phyloP scores from a whole-genome alignment of 2,797 vertebrate species.

The Onychomys arenicola region DNA sequence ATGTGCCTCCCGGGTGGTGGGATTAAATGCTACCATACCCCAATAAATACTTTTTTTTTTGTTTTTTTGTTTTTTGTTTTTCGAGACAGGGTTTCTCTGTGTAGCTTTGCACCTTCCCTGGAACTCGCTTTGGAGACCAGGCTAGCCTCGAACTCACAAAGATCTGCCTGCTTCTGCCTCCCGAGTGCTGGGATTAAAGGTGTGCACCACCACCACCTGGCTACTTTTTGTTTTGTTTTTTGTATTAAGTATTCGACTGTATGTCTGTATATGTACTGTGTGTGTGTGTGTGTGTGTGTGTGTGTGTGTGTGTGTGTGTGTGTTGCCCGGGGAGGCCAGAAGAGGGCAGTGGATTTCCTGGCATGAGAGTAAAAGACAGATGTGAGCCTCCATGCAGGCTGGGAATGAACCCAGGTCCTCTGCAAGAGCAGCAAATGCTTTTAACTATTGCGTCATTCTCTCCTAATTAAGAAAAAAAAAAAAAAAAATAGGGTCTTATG shows the following conservation, averaged over 20 bases:
- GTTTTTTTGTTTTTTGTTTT: too few relatives aligned
- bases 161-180: too few relatives aligned
- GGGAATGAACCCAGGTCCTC: background rate
- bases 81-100: too few relatives aligned
- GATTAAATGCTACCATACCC: background rate
- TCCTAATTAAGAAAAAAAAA: background rate
- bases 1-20: background rate
- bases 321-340: background rate
- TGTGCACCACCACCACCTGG: too few relatives aligned
- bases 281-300: background rate
- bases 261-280: background rate
- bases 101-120: too few relatives aligned
- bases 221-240: background rate
- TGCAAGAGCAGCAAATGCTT: background rate
- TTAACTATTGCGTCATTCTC: background rate
- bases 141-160: too few relatives aligned
- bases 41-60: background rate
- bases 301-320: background rate
- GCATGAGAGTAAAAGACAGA: background rate
- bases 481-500: background rate
- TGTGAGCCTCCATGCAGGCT: background rate
- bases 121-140: too few relatives aligned
- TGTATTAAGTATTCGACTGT: background rate
- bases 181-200: too few relatives aligned
- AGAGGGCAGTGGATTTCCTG: background rate